Conservation (phyloP, 2,113 vertebrate genomes). For the Phalacrocorax aristotelis region DNA sequence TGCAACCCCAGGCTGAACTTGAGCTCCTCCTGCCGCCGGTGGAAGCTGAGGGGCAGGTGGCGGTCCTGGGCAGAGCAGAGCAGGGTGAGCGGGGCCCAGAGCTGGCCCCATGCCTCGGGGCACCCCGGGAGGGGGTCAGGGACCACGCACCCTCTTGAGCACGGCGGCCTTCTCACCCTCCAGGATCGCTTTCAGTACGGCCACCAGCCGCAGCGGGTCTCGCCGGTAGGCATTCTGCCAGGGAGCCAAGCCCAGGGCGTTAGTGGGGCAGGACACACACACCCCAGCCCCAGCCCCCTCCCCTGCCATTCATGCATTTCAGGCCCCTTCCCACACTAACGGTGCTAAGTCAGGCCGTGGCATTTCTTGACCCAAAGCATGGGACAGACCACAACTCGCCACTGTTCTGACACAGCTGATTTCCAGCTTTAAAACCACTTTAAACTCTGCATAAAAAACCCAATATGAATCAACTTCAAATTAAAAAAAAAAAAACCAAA, state of each 20-base stretch:
- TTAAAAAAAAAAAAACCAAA: not conserved
- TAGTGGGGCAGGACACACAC: fast-evolving
- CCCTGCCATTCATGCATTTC: fast-evolving
- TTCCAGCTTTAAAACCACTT: not conserved
- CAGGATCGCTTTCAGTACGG: conserved; percentile 64
- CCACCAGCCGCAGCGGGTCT: conserved; percentile 74
- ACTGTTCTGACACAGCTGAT: not conserved
- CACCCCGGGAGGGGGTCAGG: not conserved
- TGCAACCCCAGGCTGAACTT: conserved; percentile 69
- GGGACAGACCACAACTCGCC: no score
- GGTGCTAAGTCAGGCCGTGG: not conserved
- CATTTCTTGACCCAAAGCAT: fast-evolving
- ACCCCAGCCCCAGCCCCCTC: not conserved
- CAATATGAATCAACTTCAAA: not conserved
- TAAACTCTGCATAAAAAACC: fast-evolving
- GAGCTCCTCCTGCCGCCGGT: conserved; percentile 76
- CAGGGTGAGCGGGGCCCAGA: fast-evolving
- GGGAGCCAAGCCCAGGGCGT: not conserved
- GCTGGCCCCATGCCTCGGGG: fast-evolving
- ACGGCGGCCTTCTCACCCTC: conserved; percentile 73
- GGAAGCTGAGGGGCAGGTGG: conserved; percentile 70
- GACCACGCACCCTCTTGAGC: conserved; percentile 72
- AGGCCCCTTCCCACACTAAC: fast-evolving
- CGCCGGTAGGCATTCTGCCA: conserved; percentile 60
- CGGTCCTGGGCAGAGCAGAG: conserved; percentile 32